These are phyloP conservation scores for Eumaeus atala DNA, from an alignment of 1,140 invertebrate genomes.

Conservation along the genomic window DNA sequence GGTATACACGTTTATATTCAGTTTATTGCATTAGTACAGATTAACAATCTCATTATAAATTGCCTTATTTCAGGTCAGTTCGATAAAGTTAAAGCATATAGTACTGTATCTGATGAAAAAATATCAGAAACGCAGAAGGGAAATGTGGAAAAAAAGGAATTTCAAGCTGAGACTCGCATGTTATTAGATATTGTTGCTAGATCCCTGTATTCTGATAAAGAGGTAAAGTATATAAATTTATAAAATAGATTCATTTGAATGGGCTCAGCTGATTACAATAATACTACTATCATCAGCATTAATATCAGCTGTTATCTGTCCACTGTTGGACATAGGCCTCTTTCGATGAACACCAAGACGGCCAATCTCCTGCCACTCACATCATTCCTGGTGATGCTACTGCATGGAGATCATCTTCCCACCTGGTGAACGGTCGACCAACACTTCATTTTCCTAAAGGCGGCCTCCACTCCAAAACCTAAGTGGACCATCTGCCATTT, in stretches of 20 bases:
- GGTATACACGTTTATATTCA: neutral
- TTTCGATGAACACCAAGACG: too few species aligned
- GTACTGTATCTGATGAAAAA: constrained; percentile 45
- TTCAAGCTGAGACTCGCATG: constrained; percentile 97
- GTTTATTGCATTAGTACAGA: neutral
- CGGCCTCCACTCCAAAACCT: too few species aligned
- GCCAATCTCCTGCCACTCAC: too few species aligned
- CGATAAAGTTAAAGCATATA: constrained; percentile 28
- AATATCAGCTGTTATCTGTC: too few species aligned
- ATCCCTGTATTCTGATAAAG: constrained; percentile 97
- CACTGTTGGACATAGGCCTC: too few species aligned
- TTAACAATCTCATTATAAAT: neutral
- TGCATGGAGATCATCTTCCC: too few species aligned
- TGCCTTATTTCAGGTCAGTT: constrained; percentile 18
- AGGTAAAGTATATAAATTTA: constrained; percentile 77
- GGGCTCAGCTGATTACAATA: too few species aligned
- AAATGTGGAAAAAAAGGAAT: constrained; percentile 82
- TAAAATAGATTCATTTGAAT: neutral
- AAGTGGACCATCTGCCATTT: too few species aligned
- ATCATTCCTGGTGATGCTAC: too few species aligned
- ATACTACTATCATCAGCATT: too few species aligned
- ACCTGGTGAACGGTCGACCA: too few species aligned
- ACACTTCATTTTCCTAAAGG: too few species aligned
- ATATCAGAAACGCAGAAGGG: constrained; percentile 75
- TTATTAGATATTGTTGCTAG: constrained; percentile 97